Conservation (phyloP, 1,140 invertebrate genomes). For the Tachypleus tridentatus region DNA sequence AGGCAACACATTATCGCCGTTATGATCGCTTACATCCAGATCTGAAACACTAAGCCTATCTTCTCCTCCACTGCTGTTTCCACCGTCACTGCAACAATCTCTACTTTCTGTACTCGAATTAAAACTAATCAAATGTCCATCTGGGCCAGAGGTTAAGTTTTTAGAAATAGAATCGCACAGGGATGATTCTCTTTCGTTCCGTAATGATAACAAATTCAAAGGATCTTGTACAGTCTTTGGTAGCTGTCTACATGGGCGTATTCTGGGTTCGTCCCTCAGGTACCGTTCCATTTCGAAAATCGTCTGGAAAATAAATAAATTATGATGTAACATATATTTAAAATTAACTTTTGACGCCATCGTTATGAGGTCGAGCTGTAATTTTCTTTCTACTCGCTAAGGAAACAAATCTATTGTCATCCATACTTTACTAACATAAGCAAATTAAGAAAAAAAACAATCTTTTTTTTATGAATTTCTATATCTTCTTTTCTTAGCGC, state of each 20-base stretch:
- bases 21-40: conserved; percentile 2
- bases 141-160: too few relatives aligned
- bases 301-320: conserved; percentile 53
- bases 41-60: conserved; percentile 35
- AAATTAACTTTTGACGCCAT: too few relatives aligned
- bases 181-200: neutral
- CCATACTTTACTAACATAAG: too few relatives aligned
- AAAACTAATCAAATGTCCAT: conserved; percentile 27
- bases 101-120: too few relatives aligned
- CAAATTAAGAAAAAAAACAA: too few relatives aligned
- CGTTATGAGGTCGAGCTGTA: too few relatives aligned
- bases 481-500: too few relatives aligned
- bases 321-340: too few relatives aligned
- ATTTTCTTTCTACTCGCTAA: too few relatives aligned
- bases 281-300: conserved; percentile 96
- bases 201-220: conserved; percentile 44
- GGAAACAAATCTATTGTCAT: too few relatives aligned
- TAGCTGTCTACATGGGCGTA: conserved; percentile 33
- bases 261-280: conserved; percentile 69
- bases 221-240: conserved; percentile 27
- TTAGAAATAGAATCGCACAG: conserved; percentile 11
- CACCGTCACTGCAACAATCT: neutral
- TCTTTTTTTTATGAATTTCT: too few relatives aligned
- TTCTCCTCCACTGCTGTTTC: conserved; percentile 39
- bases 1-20: too few relatives aligned